Base-by-base conservation (phyloP, 1,140 invertebrate genomes). In the Triops cancriformis region DNA sequence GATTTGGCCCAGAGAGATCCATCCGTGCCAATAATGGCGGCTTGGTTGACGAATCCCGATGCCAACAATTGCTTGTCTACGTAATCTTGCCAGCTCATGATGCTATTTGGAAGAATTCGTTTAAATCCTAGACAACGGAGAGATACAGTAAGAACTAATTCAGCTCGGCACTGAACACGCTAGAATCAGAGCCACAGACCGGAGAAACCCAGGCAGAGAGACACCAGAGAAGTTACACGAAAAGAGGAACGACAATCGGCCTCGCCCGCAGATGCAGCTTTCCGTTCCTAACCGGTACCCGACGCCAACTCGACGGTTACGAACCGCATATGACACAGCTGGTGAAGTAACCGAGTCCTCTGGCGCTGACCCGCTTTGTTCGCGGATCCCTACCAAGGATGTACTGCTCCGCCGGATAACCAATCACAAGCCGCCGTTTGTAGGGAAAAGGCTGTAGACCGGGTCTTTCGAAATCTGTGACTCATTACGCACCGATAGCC, bases 71-170 rank as follows among this genome's bases (percentile, higher is more conserved):
- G 94, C 89, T 95, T 96, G 88, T 96, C 94, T 85, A 97, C 93
- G 89, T 97, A 97, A 91, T 95, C 93, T 92, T 97, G 94, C 95
- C 95, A 97, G 91, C 94, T 96, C 94, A 96, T 97, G 85, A 86
- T 91, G 84, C 14, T 64, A 23, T 6, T 64, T n/a, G 6, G 14
- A 14, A 64, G 51, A 64, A 64, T 18, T 64, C 23, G 51, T 64
- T 18, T 64, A 64, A 64, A 64, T 64, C 51, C 51, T 64, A 64
- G 23, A 64, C 51, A 64, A 64, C n/a, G 51, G 6, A 23, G 23
- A 64, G 51, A 64, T 64, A 64, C 51, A 64, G 51, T 64, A 64
- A 64, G 51, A 64, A 64, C 51, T 64, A 64, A 64, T n/a, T 64
- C 43, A 12, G 43, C 51, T 64, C 14, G 18, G 51, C 51, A 64